Evolutionary conservation across 2,888 invertebrate genomes (phyloP).

Genomic region (Synanthedon andrenaeformis): DNA sequence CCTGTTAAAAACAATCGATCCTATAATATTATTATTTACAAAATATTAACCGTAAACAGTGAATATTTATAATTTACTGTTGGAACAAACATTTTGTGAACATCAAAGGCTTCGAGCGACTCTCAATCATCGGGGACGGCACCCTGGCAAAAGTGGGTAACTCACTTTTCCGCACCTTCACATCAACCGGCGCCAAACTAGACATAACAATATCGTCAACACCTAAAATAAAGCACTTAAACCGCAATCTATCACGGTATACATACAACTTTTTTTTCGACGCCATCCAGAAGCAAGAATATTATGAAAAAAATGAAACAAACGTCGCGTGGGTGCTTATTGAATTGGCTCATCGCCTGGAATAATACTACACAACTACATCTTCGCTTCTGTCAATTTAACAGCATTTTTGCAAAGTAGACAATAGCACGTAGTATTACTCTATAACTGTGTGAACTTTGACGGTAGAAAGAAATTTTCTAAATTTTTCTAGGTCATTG

Average conservation of each 20-base stretch:
- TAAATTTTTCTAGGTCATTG: too few relatives aligned
- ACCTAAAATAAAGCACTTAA: constrained; percentile 55
- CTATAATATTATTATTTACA: constrained; percentile 7
- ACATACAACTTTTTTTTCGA: constrained; percentile 13
- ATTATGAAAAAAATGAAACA: constrained; percentile 31
- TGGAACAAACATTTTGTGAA: constrained; percentile 2
- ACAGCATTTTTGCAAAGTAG: too few relatives aligned
- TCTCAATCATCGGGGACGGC: constrained; percentile 12
- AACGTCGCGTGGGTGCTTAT: constrained; percentile 18
- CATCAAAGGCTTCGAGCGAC: constrained; percentile 15
- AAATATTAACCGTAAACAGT: constrained; percentile 1
- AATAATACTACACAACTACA: neutral
- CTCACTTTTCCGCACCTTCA: constrained; percentile 31
- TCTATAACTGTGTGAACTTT: too few relatives aligned
- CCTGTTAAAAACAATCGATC: constrained; percentile 9
- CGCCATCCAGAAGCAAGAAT: constrained; percentile 35
- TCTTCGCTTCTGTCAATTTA: too few relatives aligned
- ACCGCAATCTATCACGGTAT: constrained; percentile 38
- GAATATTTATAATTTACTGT: neutral
- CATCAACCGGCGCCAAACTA: constrained; percentile 36
- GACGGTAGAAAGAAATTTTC: too few relatives aligned
- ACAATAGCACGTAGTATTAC: too few relatives aligned
- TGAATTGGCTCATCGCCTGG: constrained; percentile 14
- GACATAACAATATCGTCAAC: constrained; percentile 46
- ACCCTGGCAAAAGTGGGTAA: constrained; percentile 11